Evolutionary conservation across 2,113 vertebrate species (phyloP).

Genomic region (Pygoscelis adeliae): DNA sequence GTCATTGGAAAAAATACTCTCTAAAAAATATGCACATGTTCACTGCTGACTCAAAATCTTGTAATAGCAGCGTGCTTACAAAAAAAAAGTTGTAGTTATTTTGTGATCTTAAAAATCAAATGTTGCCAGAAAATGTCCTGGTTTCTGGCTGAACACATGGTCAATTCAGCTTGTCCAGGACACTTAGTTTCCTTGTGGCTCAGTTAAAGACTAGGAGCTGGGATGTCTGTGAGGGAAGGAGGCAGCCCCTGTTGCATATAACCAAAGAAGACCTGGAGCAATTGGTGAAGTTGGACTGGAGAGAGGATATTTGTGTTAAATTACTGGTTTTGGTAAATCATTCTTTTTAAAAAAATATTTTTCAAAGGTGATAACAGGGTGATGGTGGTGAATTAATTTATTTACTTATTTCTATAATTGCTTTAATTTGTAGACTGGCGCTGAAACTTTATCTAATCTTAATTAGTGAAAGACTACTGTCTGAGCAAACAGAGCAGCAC

Average conservation of each 20-base stretch:
- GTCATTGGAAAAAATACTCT: slow-evolving; percentile 32
- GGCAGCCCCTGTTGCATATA: not conserved
- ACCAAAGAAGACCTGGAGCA: not conserved
- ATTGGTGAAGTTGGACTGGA: not conserved
- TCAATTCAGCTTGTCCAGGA: not conserved
- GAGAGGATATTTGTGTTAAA: not conserved
- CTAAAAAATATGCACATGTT: not conserved
- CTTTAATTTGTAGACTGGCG: not conserved
- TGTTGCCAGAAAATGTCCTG: not conserved
- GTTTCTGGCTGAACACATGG: not conserved
- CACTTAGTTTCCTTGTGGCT: not conserved
- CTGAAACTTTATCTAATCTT: not conserved
- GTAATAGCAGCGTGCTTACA: not conserved
- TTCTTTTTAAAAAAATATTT: not conserved
- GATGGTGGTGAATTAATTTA: not conserved
- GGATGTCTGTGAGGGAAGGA: not conserved
- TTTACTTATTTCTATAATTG: not conserved
- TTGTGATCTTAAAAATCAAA: not conserved
- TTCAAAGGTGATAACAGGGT: not conserved
- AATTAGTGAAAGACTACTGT: not conserved
- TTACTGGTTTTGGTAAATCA: not conserved
- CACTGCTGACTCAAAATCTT: not conserved
- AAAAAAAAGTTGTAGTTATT: not conserved
- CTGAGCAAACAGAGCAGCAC: not conserved
- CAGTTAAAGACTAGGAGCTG: not conserved